phyloP scores from a whole-genome alignment of 2,113 vertebrate species.

The Serinus canaria region DNA sequence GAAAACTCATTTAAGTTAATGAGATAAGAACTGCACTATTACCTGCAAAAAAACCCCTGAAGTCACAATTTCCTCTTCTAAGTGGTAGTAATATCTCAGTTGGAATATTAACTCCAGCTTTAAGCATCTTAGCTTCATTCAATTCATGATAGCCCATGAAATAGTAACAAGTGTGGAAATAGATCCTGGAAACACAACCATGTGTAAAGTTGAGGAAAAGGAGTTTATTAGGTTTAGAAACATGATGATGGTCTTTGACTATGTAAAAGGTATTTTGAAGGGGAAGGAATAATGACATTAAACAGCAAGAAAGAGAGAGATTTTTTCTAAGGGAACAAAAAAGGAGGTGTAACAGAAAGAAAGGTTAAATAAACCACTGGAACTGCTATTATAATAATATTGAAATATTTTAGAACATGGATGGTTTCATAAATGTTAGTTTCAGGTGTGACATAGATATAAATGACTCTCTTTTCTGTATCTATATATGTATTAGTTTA shows the following conservation, averaged over 20 bases:
- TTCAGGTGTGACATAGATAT: neutral
- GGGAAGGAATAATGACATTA: neutral
- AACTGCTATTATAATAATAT: neutral
- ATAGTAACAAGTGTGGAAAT: neutral
- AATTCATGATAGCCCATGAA: neutral
- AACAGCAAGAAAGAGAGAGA: neutral
- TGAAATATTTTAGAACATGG: neutral
- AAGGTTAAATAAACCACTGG: neutral
- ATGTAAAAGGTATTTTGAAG: neutral
- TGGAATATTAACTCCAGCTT: neutral
- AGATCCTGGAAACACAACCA: neutral
- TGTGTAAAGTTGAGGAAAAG: neutral
- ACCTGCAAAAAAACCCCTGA: neutral
- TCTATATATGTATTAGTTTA: neutral
- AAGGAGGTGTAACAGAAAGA: neutral
- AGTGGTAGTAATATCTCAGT: neutral
- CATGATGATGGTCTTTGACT: neutral
- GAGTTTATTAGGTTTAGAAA: neutral
- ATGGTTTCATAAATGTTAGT: neutral
- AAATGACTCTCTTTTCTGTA: neutral
- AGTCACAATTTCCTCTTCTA: neutral
- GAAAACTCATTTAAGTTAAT: neutral
- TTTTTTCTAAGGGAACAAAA: neutral
- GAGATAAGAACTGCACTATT: neutral
- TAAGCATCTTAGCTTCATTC: neutral